Evolutionary conservation across 2,113 vertebrate species (phyloP).

Genomic region (Chaetorhynchus papuensis): DNA sequence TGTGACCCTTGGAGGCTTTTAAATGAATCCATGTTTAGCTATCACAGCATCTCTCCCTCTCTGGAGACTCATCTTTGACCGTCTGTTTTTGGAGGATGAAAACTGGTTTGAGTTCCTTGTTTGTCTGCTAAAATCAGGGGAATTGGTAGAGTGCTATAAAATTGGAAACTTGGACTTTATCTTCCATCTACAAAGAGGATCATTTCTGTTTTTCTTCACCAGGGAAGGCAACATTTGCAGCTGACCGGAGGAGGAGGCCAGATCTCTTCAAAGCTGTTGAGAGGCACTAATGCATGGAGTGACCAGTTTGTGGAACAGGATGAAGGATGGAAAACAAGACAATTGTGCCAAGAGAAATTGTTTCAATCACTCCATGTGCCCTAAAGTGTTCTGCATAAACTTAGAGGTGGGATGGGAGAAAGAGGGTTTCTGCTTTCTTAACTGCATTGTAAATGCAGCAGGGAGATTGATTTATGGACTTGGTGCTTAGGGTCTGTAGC

Average conservation of each 20-base stretch:
- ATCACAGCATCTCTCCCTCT: neutral
- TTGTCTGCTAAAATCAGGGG: neutral
- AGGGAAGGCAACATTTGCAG: neutral
- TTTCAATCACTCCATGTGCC: neutral
- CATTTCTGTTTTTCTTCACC: neutral
- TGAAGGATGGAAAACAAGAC: neutral
- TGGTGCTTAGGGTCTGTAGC: neutral
- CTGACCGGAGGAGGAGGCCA: neutral
- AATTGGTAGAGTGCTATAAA: neutral
- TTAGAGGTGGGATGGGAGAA: neutral
- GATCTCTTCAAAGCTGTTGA: neutral
- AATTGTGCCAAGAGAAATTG: neutral
- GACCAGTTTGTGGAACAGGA: neutral
- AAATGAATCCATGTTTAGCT: neutral
- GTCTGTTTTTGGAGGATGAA: neutral
- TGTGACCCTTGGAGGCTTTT: neutral
- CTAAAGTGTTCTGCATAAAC: neutral
- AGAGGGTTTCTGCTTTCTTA: neutral
- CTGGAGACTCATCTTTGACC: neutral
- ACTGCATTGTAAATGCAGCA: neutral
- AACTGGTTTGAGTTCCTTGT: neutral
- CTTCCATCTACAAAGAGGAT: neutral
- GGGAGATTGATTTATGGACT: neutral
- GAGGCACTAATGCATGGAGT: neutral
- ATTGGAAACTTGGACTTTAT: neutral